These are phyloP conservation scores for Plutomurus gul DNA, from an alignment of 1,140 invertebrate species.

Conservation along the genomic window DNA sequence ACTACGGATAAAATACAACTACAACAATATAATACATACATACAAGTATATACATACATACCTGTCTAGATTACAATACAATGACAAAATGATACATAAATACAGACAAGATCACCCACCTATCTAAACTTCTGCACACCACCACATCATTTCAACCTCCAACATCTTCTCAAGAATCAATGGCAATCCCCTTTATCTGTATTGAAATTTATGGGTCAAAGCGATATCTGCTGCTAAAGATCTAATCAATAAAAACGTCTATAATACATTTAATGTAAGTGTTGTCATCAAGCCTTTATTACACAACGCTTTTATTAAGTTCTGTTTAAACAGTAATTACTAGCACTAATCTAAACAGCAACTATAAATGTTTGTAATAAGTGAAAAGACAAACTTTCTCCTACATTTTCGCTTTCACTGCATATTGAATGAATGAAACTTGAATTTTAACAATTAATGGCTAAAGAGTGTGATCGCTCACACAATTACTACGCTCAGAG, in stretches of 20 bases:
- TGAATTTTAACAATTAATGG: too few species aligned
- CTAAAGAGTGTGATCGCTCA: too few species aligned
- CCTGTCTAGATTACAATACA: background rate
- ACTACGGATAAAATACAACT: background rate
- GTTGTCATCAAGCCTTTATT: too few species aligned
- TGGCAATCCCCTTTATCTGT: background rate
- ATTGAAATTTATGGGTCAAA: constrained; percentile 40
- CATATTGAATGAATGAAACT: too few species aligned
- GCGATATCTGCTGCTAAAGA: constrained; percentile 23
- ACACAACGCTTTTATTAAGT: too few species aligned
- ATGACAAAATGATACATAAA: constrained; percentile 6
- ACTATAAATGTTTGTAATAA: too few species aligned
- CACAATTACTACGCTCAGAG: too few species aligned
- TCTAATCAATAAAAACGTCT: constrained; percentile 12
- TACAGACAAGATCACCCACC: background rate
- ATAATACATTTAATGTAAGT: background rate
- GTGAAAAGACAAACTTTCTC: too few species aligned
- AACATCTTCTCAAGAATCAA: constrained; percentile 10
- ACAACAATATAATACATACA: background rate
- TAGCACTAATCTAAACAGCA: background rate
- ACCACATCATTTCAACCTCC: background rate
- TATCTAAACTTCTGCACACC: background rate
- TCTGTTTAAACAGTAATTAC: background rate
- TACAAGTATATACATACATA: background rate
- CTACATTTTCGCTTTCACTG: too few species aligned